These are phyloP conservation scores for Botia kubotai DNA, from an alignment of 2,797 vertebrate genomes.

Conservation along the genomic window DNA sequence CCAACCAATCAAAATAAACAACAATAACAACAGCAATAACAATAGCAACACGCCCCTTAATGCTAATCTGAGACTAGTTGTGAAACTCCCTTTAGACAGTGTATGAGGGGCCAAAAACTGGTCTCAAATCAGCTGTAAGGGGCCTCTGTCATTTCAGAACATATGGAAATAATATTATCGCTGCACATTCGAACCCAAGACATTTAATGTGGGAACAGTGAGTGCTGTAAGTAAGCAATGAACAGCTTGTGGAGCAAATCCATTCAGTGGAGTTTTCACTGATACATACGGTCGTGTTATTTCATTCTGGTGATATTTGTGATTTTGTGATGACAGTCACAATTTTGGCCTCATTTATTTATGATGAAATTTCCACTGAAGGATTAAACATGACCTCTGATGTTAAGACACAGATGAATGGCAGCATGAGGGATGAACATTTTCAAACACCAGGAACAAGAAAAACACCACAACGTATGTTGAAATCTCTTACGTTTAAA, in stretches of 20 bases:
- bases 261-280: constrained; percentile 52
- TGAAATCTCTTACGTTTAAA: constrained; percentile 75
- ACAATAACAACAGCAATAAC: constrained; percentile 57
- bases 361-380: constrained; percentile 52
- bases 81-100: not conserved
- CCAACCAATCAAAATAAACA: constrained; percentile 63
- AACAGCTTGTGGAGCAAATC: constrained; percentile 51
- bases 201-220: constrained; percentile 40
- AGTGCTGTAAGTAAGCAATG: constrained; percentile 44
- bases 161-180: constrained; percentile 16
- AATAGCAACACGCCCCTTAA: constrained; percentile 24
- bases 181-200: constrained; percentile 33
- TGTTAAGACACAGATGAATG: constrained; percentile 45
- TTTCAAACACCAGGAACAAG: constrained; percentile 1
- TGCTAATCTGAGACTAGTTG: constrained; percentile 10
- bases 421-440: constrained; percentile 19
- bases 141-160: constrained; percentile 29
- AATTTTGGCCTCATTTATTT: not conserved
- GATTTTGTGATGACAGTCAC: too few species aligned
- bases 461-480: constrained; percentile 57
- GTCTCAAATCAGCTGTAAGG: constrained; percentile 32
- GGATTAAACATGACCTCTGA: constrained; percentile 44
- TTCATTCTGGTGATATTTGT: not conserved
- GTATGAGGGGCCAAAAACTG: not conserved
- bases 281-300: not conserved